Conservation (phyloP, 2,113 vertebrate genomes). For the Bostrychus sinensis region DNA sequence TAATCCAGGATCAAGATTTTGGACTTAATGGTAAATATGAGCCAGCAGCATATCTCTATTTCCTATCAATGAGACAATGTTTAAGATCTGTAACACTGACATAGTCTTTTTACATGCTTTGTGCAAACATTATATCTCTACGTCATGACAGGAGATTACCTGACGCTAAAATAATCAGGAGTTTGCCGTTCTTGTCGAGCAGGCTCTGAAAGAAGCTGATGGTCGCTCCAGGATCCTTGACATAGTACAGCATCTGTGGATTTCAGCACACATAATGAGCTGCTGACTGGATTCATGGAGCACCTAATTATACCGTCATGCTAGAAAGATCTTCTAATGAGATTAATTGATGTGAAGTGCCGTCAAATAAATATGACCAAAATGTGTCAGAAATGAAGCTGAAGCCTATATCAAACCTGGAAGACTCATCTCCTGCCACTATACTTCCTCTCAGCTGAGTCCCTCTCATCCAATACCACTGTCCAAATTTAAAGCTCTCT, state of each 20-base stretch:
- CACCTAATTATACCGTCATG: slow-evolving; percentile 37
- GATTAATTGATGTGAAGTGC: slow-evolving; percentile 42
- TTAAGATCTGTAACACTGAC: too few relatives aligned
- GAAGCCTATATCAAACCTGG: too few relatives aligned
- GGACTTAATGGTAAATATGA: too few relatives aligned
- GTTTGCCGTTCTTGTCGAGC: slow-evolving; percentile 82
- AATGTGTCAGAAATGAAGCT: slow-evolving; percentile 52
- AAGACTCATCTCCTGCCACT: too few relatives aligned
- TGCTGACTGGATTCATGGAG: slow-evolving; percentile 35
- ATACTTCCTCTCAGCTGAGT: too few relatives aligned
- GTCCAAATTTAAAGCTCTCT: too few relatives aligned
- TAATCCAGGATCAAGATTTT: too few relatives aligned
- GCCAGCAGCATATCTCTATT: too few relatives aligned
- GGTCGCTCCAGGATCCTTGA: slow-evolving; percentile 83
- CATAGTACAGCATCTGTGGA: slow-evolving; percentile 89
- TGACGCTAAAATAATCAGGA: slow-evolving; percentile 89
- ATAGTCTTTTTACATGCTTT: too few relatives aligned
- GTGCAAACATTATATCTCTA: too few relatives aligned
- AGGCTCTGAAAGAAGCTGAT: slow-evolving; percentile 87
- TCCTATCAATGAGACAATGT: too few relatives aligned
- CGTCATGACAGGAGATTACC: slow-evolving; percentile 76
- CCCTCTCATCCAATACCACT: too few relatives aligned
- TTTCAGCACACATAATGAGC: slow-evolving; percentile 51
- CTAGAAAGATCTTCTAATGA: slow-evolving; percentile 50
- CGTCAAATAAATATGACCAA: slow-evolving; percentile 36